These are phyloP conservation scores for Spilogale gracilis DNA, from an alignment of 2,113 vertebrate genomes.

Conservation along the genomic window DNA sequence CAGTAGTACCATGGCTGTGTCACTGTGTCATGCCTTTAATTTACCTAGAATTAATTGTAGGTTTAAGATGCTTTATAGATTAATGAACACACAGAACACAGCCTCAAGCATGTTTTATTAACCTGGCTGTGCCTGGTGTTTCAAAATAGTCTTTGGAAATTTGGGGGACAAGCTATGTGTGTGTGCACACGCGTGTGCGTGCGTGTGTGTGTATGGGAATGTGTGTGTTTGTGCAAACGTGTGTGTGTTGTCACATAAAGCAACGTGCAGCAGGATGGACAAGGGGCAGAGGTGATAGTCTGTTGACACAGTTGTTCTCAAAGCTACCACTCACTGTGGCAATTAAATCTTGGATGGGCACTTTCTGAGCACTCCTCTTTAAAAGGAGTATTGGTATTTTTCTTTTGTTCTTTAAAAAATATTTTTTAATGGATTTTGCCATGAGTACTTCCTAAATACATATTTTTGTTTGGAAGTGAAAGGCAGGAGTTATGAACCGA, in stretches of 20 bases:
- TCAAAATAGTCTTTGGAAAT: conserved; percentile 61
- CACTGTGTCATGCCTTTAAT: conserved; percentile 62
- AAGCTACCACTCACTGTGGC: neutral
- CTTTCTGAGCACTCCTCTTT: neutral
- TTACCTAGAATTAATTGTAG: conserved; percentile 75
- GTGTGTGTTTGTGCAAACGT: neutral
- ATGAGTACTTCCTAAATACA: neutral
- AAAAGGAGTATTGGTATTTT: conserved; percentile 16
- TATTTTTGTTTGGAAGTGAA: conserved; percentile 11
- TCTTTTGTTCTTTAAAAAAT: neutral
- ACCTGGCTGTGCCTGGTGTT: conserved; percentile 65
- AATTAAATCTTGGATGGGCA: neutral
- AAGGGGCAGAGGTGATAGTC: neutral
- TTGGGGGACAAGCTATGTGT: neutral
- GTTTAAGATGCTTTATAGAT: conserved; percentile 75
- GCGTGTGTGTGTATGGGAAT: neutral
- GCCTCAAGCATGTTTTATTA: conserved; percentile 73
- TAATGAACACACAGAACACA: conserved; percentile 70
- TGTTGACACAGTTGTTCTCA: neutral
- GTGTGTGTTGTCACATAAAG: neutral
- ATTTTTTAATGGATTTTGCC: neutral
- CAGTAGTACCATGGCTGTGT: conserved; percentile 26
- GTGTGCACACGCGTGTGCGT: neutral
- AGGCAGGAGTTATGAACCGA: neutral
- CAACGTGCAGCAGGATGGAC: neutral